Base-by-base conservation (phyloP, 2,888 invertebrate genomes). In the Conchocele bisecta region DNA sequence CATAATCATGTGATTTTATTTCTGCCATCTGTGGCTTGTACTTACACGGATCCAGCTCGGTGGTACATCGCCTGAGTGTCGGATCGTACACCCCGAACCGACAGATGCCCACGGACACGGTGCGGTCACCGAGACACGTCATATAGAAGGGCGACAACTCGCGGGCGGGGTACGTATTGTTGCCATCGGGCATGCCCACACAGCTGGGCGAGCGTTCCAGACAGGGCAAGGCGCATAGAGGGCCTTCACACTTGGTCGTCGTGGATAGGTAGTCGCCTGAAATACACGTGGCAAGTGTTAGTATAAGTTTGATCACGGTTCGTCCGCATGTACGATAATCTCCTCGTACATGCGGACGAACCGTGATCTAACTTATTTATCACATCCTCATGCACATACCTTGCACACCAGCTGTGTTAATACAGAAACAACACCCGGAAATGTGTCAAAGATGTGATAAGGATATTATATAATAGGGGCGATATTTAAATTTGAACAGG, bases 131-230 rank as follows among this genome's bases (percentile, higher is more conserved):
- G 9, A 81, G 61, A 48, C 83, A 83, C 1, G 82, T 75, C 71
- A 83, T 82, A 51, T 83, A 83, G 44, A 82, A 82, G 20, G 83
- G 82, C 5, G 83, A 79, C 39, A 82, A 66, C 41, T 83, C 79
- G 17, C 83, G 57, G n/a, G 68, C 75, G 1, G 82, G 81, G 61
- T 82, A 83, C 1, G 82, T 81, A 53, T 83, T 82, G 63, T 83
- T 80, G 22, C 82, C 82, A 33, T 83, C 67, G 11, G 56, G 42
- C 65, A 75, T 67, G 9, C 82, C 81, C 4, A 79, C 80, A 77
- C 83, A 83, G 63, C 78, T 78, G 7, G 82, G 82, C 2, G 81
- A 82, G 13, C 82, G 56, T 42, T 82, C 82, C 3, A 75, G 68
- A 51, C 84, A 84, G 1, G 81, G 79, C 7, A 81, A 64, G 9